Conservation (phyloP, 2,888 invertebrate genomes). For the Dascillus cervinus region DNA sequence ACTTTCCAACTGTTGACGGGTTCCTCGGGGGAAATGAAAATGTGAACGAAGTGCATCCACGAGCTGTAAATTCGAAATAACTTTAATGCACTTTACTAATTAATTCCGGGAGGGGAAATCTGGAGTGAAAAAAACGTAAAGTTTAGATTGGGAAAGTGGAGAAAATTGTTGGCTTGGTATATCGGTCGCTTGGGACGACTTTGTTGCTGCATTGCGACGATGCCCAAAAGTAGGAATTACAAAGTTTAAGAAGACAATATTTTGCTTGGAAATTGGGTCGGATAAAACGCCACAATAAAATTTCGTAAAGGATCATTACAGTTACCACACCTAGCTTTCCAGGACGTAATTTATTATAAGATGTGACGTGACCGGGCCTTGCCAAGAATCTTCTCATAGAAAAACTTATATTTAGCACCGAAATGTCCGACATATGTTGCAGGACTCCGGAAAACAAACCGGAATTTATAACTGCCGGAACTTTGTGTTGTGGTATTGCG, state of each 20-base stretch:
- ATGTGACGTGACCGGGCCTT: conserved; percentile 5
- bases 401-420: conserved; percentile 10
- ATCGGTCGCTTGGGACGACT: conserved; percentile 1
- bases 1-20: no score
- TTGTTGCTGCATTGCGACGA: conserved; percentile 7
- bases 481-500: conserved; percentile 2
- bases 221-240: no score
- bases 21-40: no score
- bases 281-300: conserved; percentile 3
- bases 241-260: conserved; percentile 7
- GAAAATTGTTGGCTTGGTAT: conserved; percentile 2
- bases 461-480: conserved; percentile 10
- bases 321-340: not conserved
- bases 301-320: conserved; percentile 4
- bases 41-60: no score
- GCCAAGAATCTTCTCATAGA: not conserved
- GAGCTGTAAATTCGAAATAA: no score
- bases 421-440: conserved; percentile 10
- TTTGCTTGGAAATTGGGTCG: conserved; percentile 4
- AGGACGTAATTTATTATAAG: conserved; percentile 5
- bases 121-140: conserved; percentile 2
- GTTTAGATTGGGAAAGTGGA: conserved; percentile 2
- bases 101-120: no score
- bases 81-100: no score
- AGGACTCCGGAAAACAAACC: conserved; percentile 7